A percentile compares a stretch with the other conserved stretches of the same genome.
Evolutionary conservation across 2,797 vertebrate genomes (phyloP).

Genomic region (Rhinichthys osculus): DNA sequence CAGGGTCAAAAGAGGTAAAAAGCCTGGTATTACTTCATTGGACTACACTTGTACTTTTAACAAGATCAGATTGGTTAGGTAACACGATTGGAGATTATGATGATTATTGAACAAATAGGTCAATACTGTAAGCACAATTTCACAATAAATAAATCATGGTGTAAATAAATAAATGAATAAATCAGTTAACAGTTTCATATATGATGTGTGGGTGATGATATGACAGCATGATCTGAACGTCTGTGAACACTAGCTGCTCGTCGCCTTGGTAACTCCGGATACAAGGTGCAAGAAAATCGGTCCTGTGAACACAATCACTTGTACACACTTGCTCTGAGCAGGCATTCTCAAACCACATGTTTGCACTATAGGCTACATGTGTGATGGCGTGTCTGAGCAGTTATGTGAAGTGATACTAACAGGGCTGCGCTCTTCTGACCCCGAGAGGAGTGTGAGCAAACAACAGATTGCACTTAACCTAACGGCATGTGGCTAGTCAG

Average conservation of each 20-base stretch:
- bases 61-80: neutral
- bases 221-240: neutral
- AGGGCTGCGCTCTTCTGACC: conserved; percentile 37
- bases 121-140: neutral
- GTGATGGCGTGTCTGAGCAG: conserved; percentile 25
- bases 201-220: conserved; percentile 3
- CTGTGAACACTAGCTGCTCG: conserved; percentile 1
- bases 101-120: neutral
- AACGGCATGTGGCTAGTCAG: conserved; percentile 17
- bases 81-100: neutral
- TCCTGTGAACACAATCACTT: neutral
- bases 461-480: conserved; percentile 48
- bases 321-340: conserved; percentile 4
- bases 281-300: conserved; percentile 27
- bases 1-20: neutral
- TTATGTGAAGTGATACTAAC: conserved; percentile 37
- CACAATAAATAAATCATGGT: neutral
- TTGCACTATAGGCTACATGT: neutral
- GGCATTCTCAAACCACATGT: conserved; percentile 20
- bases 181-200: conserved; percentile 11
- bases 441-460: conserved; percentile 25
- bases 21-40: neutral
- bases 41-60: neutral
- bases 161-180: neutral
- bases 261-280: conserved; percentile 36